Conservation (phyloP, 2,888 invertebrate species). For the Galerucella pusilla region DNA sequence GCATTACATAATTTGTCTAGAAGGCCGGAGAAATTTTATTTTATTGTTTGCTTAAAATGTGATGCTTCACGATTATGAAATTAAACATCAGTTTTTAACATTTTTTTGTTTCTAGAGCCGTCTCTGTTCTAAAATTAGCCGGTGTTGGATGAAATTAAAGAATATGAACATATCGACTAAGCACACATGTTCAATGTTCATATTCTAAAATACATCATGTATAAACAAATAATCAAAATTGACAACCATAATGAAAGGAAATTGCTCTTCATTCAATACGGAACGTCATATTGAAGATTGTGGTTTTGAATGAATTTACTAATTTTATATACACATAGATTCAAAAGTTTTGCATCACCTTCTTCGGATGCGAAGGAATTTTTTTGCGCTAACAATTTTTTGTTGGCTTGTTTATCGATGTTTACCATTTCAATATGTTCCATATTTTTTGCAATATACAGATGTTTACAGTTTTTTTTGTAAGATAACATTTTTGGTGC, state of each 20-base stretch:
- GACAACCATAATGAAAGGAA: constrained; percentile 22
- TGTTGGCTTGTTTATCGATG: too few relatives aligned
- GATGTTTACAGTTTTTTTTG: too few relatives aligned
- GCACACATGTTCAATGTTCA: constrained; percentile 23
- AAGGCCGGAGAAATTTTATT: too few relatives aligned
- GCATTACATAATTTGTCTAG: background rate
- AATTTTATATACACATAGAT: background rate
- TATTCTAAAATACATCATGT: constrained; percentile 18
- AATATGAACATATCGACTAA: constrained; percentile 25
- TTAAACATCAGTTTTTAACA: too few relatives aligned
- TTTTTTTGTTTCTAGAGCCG: background rate
- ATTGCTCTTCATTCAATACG: constrained; percentile 13
- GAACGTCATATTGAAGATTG: background rate
- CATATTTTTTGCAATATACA: too few relatives aligned
- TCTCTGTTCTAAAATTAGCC: background rate
- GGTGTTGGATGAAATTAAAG: constrained; percentile 25
- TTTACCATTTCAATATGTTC: too few relatives aligned
- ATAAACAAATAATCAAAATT: constrained; percentile 26
- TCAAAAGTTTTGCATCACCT: too few relatives aligned
- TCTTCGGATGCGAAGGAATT: too few relatives aligned
- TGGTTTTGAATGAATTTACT: background rate
- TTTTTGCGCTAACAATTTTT: too few relatives aligned
- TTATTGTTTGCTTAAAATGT: too few relatives aligned
- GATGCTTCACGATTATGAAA: too few relatives aligned
- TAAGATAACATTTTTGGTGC: too few relatives aligned